These are phyloP conservation scores for Steatornis caripensis DNA, from an alignment of 2,113 vertebrate species.

Conservation along the genomic window DNA sequence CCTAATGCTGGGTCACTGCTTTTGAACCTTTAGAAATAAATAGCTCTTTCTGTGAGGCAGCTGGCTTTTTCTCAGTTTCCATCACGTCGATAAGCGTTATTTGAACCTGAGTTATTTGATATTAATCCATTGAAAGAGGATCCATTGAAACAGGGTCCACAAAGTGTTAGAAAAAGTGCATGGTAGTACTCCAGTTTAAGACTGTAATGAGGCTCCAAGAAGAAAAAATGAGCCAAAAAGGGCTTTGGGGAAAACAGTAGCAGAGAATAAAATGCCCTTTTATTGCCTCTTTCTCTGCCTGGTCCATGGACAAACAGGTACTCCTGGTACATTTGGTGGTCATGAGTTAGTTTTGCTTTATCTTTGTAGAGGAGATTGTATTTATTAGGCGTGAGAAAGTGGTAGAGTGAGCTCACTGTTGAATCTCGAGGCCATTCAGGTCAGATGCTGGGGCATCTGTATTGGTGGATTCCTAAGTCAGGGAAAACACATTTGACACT, in stretches of 20 bases:
- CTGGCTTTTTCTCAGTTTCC: neutral
- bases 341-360: neutral
- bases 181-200: neutral
- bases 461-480: neutral
- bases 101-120: neutral
- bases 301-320: neutral
- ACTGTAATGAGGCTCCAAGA: neutral
- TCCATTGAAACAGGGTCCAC: too few relatives aligned
- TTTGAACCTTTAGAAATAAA: neutral
- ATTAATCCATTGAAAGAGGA: neutral
- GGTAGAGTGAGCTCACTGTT: neutral
- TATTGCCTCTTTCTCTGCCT: neutral
- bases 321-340: neutral
- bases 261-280: neutral
- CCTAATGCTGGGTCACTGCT: rapidly evolving
- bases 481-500: neutral
- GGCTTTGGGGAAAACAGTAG: neutral
- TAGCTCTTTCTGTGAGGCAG: neutral
- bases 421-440: neutral
- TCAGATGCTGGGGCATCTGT: neutral
- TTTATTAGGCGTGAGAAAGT: neutral
- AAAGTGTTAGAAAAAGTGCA: neutral
- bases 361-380: neutral
- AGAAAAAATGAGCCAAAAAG: neutral
- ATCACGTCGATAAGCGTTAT: rapidly evolving